Evolutionary conservation across 1,140 invertebrate species (phyloP).

Genomic region (Fopius arisanus): DNA sequence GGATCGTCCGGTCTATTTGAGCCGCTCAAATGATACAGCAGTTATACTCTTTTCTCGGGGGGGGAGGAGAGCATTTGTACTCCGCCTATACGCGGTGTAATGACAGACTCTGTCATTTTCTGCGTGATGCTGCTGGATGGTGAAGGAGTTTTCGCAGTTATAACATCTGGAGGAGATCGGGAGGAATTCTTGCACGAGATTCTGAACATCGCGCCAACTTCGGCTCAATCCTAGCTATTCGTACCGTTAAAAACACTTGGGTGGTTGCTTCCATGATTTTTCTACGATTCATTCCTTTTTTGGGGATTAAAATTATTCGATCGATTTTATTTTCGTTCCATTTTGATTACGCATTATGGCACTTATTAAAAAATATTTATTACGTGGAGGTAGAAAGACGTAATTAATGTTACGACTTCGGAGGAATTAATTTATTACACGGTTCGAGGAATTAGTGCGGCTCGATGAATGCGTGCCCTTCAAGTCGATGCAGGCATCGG

Average conservation of each 20-base stretch:
- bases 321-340: no score
- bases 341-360: no score
- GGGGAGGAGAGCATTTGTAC: not conserved
- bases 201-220: not conserved
- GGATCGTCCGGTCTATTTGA: not conserved
- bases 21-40: not conserved
- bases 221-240: slow-evolving; percentile 29
- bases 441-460: no score
- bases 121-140: slow-evolving; percentile 32
- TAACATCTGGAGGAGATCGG: not conserved
- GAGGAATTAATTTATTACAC: no score
- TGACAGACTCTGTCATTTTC: slow-evolving; percentile 21
- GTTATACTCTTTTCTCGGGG: not conserved
- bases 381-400: not conserved
- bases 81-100: slow-evolving; percentile 5
- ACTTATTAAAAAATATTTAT: not conserved
- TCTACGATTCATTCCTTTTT: no score
- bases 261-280: no score
- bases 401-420: no score
- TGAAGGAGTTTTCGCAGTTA: not conserved
- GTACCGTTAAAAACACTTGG: slow-evolving; percentile 31
- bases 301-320: no score
- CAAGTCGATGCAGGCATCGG: no score
- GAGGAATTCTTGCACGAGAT: slow-evolving; percentile 44
- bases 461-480: no score